Percentiles rank a stretch among this genome's conserved stretches.
These are phyloP conservation scores for Pterocles orientalis DNA, from an alignment of 2,113 vertebrate genomes.

Conservation along the genomic window DNA sequence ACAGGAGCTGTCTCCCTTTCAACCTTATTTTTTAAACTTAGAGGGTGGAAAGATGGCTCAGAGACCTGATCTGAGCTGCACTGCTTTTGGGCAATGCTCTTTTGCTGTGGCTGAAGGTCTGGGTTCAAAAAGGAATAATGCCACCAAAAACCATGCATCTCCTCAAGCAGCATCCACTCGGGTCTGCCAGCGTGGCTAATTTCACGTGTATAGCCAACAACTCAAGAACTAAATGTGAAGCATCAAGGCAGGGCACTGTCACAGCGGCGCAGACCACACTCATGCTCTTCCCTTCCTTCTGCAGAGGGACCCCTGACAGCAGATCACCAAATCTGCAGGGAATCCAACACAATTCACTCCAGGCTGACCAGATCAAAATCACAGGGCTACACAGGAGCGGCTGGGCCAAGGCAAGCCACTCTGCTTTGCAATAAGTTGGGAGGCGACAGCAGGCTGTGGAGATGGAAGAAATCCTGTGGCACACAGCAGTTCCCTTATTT, in stretches of 20 bases:
- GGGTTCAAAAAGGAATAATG: neutral
- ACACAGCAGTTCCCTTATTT: neutral
- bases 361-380: neutral
- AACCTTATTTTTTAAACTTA: neutral
- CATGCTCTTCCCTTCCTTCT: neutral
- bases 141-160: accelerated
- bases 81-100: accelerated
- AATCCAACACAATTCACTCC: accelerated
- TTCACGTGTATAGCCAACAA: neutral
- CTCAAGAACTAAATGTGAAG: neutral
- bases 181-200: neutral
- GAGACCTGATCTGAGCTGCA: neutral
- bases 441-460: neutral
- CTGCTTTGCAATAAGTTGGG: neutral
- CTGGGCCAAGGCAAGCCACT: accelerated
- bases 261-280: neutral
- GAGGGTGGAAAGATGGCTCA: accelerated
- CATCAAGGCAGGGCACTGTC: neutral
- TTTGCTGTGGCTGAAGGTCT: neutral
- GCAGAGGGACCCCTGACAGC: too few species aligned
- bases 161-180: neutral
- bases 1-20: neutral
- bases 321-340: neutral
- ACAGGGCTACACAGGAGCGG: accelerated
- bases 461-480: neutral